Percentiles rank a stretch among this genome's conserved stretches.
These are phyloP conservation scores for Natrix natrix DNA, from an alignment of 2,797 vertebrate species.

Conservation along the genomic window DNA sequence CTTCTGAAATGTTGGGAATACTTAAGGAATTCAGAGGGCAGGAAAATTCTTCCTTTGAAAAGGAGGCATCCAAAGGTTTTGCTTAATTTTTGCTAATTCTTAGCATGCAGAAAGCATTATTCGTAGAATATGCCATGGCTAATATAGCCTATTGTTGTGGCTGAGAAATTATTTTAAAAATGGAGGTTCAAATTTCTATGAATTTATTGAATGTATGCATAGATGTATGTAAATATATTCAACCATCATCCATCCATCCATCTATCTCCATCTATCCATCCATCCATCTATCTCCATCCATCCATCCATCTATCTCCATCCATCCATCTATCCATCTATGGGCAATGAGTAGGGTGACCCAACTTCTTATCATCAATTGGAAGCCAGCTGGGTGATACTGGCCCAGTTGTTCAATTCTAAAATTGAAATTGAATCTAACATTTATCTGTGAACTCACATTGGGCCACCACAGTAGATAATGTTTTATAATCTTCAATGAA, in stretches of 20 bases:
- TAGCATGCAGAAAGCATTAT: neutral
- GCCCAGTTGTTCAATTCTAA: neutral
- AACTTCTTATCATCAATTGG: neutral
- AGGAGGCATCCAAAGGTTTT: neutral
- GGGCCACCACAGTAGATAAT: neutral
- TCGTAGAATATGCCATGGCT: neutral
- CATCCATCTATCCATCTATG: no score
- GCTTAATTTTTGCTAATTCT: neutral
- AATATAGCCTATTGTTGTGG: neutral
- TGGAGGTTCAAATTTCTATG: neutral
- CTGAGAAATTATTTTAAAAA: neutral
- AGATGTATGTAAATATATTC: neutral
- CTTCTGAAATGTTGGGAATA: neutral
- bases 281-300: no score
- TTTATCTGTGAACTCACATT: neutral
- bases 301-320: no score
- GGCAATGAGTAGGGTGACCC: neutral
- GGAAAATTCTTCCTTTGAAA: neutral
- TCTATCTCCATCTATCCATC: no score
- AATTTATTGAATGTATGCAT: neutral
- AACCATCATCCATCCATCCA: neutral
- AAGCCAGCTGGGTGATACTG: neutral
- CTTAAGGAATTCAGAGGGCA: neutral
- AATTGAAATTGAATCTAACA: neutral
- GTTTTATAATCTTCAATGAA: neutral